A percentile compares a stretch with the other conserved stretches of the same genome.
Evolutionary conservation across 1,140 invertebrate species (phyloP).

Genomic region (Propsilocerus akamusi): DNA sequence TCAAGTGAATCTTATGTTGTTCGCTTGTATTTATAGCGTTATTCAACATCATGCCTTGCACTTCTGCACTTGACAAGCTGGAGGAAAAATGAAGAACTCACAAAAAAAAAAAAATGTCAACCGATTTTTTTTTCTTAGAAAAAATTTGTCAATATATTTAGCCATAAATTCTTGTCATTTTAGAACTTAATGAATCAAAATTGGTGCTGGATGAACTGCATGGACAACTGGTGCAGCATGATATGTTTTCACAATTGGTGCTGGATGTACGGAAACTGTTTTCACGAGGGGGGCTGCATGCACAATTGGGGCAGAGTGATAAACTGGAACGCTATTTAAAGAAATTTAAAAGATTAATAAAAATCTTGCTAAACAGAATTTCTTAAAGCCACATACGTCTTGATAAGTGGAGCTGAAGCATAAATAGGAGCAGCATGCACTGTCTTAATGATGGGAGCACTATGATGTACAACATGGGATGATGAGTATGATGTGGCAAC

Average conservation of each 20-base stretch:
- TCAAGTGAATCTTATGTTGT: too few relatives aligned
- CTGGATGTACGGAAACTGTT: neutral
- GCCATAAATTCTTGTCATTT: neutral
- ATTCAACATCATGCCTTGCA: too few relatives aligned
- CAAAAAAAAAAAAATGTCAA: neutral
- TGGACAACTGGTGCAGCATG: constrained; percentile 3
- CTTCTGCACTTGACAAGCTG: neutral
- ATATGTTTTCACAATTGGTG: neutral
- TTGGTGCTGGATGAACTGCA: neutral
- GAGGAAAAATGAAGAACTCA: neutral
- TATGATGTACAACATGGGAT: constrained; percentile 8
- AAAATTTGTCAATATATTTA: too few relatives aligned
- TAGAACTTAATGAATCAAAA: neutral
- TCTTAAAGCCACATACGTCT: constrained; percentile 11
- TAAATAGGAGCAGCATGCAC: too few relatives aligned
- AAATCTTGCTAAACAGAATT: neutral
- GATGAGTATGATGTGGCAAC: neutral
- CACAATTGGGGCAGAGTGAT: constrained; percentile 12
- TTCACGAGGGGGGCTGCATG: neutral
- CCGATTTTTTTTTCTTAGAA: constrained; percentile 10
- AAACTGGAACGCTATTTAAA: constrained; percentile 6
- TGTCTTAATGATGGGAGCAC: constrained; percentile 14
- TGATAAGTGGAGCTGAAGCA: constrained; percentile 17
- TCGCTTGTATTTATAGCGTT: too few relatives aligned
- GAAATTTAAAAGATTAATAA: neutral